A percentile compares a stretch with the other conserved stretches of the same genome.
Conservation (phyloP, 2,888 invertebrate genomes). For the Drosophila quinaria region DNA sequence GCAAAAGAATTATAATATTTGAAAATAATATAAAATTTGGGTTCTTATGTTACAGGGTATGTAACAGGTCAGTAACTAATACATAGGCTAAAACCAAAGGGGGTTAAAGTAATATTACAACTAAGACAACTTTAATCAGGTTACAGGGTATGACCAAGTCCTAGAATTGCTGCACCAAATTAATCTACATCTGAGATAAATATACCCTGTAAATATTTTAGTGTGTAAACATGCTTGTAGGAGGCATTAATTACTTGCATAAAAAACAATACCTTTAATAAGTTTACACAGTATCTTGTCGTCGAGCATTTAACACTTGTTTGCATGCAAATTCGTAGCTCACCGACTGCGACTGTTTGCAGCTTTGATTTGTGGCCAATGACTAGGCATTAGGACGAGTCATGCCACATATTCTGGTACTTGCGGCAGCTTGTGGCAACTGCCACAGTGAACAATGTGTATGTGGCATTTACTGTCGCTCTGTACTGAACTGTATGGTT, state of each 20-base stretch:
- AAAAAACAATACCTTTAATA: background rate
- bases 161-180: too few relatives aligned
- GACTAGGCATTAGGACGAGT: slow-evolving; percentile 17
- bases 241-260: too few relatives aligned
- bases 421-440: slow-evolving; percentile 24
- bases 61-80: too few relatives aligned
- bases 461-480: slow-evolving; percentile 50
- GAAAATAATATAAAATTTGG: too few relatives aligned
- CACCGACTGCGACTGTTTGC: slow-evolving; percentile 2
- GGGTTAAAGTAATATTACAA: too few relatives aligned
- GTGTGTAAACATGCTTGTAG: too few relatives aligned
- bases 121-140: too few relatives aligned
- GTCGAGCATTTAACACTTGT: background rate
- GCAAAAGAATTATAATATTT: too few relatives aligned
- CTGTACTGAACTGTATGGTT: slow-evolving; percentile 3
- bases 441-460: slow-evolving; percentile 29
- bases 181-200: too few relatives aligned
- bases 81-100: too few relatives aligned
- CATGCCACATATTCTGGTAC: slow-evolving; percentile 22
- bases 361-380: slow-evolving; percentile 25
- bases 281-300: slow-evolving; percentile 8
- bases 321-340: slow-evolving; percentile 12
- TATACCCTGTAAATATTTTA: background rate
- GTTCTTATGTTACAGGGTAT: too few relatives aligned
- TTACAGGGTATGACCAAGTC: too few relatives aligned